Conservation (phyloP, 2,797 vertebrate genomes). For the Gambelia wislizenii region DNA sequence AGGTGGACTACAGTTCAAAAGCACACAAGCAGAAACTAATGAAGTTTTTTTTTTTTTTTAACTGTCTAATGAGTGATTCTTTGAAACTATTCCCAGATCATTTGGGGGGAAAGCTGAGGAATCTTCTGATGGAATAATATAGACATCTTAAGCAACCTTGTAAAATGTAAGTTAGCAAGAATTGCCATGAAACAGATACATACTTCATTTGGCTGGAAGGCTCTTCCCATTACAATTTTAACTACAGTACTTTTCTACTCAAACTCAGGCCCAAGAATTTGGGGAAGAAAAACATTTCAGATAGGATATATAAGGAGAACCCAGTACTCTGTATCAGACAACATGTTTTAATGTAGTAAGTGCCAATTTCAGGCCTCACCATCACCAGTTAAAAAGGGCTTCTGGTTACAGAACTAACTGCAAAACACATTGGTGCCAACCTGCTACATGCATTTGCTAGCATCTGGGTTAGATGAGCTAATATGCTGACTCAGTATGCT, state of each 20-base stretch:
- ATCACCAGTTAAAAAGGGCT: neutral
- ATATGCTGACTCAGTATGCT: neutral
- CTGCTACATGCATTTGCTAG: neutral
- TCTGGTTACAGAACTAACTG: neutral
- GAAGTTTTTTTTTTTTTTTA: neutral
- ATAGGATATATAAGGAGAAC: neutral
- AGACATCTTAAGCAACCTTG: neutral
- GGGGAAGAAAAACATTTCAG: neutral
- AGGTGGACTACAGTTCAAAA: neutral
- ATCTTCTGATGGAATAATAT: too few relatives aligned
- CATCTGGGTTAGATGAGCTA: neutral
- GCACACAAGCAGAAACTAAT: slow-evolving; percentile 8
- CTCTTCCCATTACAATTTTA: neutral
- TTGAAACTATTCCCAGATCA: neutral
- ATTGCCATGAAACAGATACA: neutral
- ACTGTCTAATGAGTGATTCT: neutral
- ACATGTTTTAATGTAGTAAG: neutral
- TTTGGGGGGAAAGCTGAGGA: too few relatives aligned
- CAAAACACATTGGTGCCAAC: neutral
- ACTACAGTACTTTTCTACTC: neutral
- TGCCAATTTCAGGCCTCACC: neutral
- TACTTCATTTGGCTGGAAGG: neutral
- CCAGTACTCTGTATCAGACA: neutral
- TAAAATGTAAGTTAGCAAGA: neutral
- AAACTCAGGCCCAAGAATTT: neutral